A percentile compares a stretch with the other conserved stretches of the same genome.
Conservation (phyloP, 2,888 invertebrate species). For the Polyommatus iphigenia region DNA sequence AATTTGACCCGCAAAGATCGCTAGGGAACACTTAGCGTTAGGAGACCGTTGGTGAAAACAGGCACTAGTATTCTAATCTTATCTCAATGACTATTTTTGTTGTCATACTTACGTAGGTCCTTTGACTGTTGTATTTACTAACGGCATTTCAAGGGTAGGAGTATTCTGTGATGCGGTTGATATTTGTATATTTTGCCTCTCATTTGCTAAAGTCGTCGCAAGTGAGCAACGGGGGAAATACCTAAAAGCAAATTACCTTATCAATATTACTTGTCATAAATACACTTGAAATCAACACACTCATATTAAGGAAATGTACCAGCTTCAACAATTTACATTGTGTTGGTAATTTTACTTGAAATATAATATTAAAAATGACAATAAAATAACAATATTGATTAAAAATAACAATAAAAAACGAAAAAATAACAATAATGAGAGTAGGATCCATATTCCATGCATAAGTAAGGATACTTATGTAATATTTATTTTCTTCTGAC, state of each 20-base stretch:
- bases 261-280: neutral
- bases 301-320: neutral
- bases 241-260: constrained; percentile 45
- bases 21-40: too few relatives aligned
- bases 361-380: too few relatives aligned
- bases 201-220: constrained; percentile 57
- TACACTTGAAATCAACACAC: neutral
- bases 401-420: too few relatives aligned
- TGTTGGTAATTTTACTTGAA: too few relatives aligned
- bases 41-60: neutral
- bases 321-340: neutral
- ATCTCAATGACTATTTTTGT: neutral
- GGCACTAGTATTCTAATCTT: neutral
- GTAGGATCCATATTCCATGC: neutral
- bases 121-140: constrained; percentile 33
- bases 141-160: neutral
- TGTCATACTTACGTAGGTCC: constrained; percentile 39
- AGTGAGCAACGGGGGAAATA: constrained; percentile 65
- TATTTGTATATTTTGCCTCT: constrained; percentile 45
- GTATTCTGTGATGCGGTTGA: constrained; percentile 42
- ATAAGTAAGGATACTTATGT: neutral
- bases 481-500: neutral
- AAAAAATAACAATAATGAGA: too few relatives aligned
- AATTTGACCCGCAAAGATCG: too few relatives aligned
- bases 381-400: too few relatives aligned